Evolutionary conservation across 2,113 vertebrate genomes (phyloP).

Genomic region (Lota lota): DNA sequence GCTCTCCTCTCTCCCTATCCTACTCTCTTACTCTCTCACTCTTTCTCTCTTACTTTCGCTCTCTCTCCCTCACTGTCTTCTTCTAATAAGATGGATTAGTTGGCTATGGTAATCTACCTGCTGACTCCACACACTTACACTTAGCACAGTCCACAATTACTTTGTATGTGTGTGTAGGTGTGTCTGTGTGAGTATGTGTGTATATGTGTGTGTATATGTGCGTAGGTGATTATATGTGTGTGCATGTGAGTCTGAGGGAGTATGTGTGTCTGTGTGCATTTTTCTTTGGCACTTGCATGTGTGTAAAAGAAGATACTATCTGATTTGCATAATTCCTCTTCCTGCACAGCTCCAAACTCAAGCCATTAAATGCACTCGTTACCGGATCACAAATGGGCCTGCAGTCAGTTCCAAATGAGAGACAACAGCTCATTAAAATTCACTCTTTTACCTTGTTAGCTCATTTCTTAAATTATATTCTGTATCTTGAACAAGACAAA

Average conservation of each 20-base stretch:
- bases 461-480: too few species aligned
- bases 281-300: background rate
- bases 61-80: conserved; percentile 4
- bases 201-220: background rate
- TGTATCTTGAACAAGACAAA: too few species aligned
- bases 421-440: too few species aligned
- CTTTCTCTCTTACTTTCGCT: background rate
- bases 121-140: conserved; percentile 41
- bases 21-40: background rate
- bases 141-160: conserved; percentile 31
- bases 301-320: background rate
- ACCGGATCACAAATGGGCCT: too few species aligned
- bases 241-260: background rate
- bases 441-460: too few species aligned
- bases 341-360: too few species aligned
- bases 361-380: too few species aligned
- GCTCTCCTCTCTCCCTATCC: background rate
- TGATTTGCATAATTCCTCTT: background rate
- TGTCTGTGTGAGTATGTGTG: background rate
- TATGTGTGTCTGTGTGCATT: background rate
- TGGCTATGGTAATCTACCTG: conserved; percentile 50
- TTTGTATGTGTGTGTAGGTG: background rate
- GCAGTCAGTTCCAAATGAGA: too few species aligned
- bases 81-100: conserved; percentile 55
- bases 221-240: background rate